Evolutionary conservation across 2,113 vertebrate genomes (phyloP), one percentile per base, ranked within the genome.

Genomic region (Odocoileus hemionus): DNA sequence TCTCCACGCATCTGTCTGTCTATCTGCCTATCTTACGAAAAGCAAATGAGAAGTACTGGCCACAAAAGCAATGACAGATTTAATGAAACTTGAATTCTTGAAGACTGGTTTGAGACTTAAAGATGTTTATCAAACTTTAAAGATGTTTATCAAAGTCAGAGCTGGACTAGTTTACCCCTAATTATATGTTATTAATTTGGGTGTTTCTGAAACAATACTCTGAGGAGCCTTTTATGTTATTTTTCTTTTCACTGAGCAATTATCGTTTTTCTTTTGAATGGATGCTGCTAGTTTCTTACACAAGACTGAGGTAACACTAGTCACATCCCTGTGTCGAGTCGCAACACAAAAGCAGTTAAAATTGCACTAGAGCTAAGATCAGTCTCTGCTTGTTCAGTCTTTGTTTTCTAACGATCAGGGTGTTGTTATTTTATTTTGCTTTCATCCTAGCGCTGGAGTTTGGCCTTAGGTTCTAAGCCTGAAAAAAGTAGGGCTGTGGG

Each of bases 191-290:
- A 84, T 92, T 91, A 91, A 61, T 76, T 64, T 58, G 84, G 39
- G 74, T 86, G 50, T 89, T 95, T 96, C 85, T 92, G 95, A 96
- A 98, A 90, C 84, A 95, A 89, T 86, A 21, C 70, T 86, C 23
- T 86, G 47, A 87, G 92, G 55, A 43, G 4, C 12, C 80, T 92
- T 94, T 97, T 17, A 83, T 47, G 57, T 89, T 84, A 61, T 67
- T 61, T 50, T 64, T 84, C 54, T 43, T 61, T 86, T 43, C 91
- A 52, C 67, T 92, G 78, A 83, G 79, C 54, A 94, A 54, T 91
- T 84, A 89, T 76, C 47, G 10, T 88, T 95, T 96, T 92, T 94
- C 91, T 86, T 96, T 92, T 89, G 79, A 96, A 86, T 55, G 84
- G 54, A n/a, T 82, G 45, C 33, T 57, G 43, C 79, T 76, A 79